These are phyloP conservation scores for Dicranocentrus wangi DNA, from an alignment of 2,888 invertebrate species.

Conservation along the genomic window DNA sequence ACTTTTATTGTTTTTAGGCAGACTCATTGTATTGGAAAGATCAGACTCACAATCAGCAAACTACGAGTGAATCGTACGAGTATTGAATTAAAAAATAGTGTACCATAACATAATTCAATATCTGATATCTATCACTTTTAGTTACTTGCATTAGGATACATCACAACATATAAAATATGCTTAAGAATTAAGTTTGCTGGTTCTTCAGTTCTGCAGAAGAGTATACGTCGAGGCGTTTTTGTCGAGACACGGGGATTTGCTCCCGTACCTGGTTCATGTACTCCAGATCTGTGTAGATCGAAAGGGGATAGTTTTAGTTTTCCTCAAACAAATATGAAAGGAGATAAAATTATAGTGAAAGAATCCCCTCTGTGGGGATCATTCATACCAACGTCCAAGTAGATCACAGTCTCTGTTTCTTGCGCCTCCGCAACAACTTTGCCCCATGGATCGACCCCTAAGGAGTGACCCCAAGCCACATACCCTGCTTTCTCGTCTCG, in stretches of 20 bases:
- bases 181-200: too few species aligned
- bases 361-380: too few species aligned
- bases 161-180: too few species aligned
- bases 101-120: too few species aligned
- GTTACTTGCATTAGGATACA: too few species aligned
- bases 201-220: too few species aligned
- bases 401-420: slow-evolving; percentile 82
- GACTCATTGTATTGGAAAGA: too few species aligned
- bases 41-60: too few species aligned
- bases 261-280: slow-evolving; percentile 84
- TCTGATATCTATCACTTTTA: too few species aligned
- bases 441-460: slow-evolving; percentile 85
- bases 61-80: too few species aligned
- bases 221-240: slow-evolving; percentile 85
- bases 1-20: too few species aligned
- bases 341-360: slow-evolving; percentile 15
- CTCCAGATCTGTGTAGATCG: slow-evolving; percentile 85
- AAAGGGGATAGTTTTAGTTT: slow-evolving; percentile 73
- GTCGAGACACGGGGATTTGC: slow-evolving; percentile 87
- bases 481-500: slow-evolving; percentile 83
- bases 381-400: slow-evolving; percentile 85
- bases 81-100: too few species aligned
- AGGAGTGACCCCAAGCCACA: slow-evolving; percentile 91
- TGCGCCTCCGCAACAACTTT: slow-evolving; percentile 82
- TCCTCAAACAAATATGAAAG: slow-evolving; percentile 24